A percentile compares a stretch with the other conserved stretches of the same genome.
These are phyloP conservation scores for Malurus leucopterus DNA, from an alignment of 2,797 vertebrate species.

Conservation along the genomic window DNA sequence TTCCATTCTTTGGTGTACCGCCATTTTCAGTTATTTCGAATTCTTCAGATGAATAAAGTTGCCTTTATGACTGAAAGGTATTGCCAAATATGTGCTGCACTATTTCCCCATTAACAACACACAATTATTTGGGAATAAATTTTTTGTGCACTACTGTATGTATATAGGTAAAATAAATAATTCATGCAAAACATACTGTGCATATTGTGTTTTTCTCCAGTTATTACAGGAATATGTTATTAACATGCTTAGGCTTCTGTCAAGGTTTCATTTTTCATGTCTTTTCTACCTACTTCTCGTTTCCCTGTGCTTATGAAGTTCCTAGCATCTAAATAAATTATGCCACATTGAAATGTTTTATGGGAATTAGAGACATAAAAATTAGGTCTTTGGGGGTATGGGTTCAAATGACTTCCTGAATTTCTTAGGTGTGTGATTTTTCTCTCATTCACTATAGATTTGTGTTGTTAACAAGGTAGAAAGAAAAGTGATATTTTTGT, in stretches of 20 bases:
- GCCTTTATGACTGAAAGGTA: not conserved
- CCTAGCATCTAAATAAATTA: constrained; percentile 41
- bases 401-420: constrained; percentile 3
- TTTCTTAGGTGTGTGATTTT: constrained; percentile 10
- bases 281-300: not conserved
- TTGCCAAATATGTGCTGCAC: not conserved
- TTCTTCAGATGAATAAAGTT: not conserved
- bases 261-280: constrained; percentile 36
- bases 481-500: not conserved
- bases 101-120: not conserved
- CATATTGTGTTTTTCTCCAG: constrained; percentile 6
- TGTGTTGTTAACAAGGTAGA: not conserved
- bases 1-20: not conserved
- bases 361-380: constrained; percentile 27
- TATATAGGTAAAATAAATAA: constrained; percentile 34
- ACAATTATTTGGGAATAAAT: not conserved
- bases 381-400: not conserved
- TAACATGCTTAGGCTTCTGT: constrained; percentile 13
- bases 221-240: constrained; percentile 41
- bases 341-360: constrained; percentile 16
- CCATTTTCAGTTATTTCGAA: not conserved
- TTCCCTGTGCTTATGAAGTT: constrained; percentile 1
- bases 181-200: constrained; percentile 30
- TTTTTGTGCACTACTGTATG: not conserved
- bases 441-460: not conserved